These are phyloP conservation scores for Drosophila neonasuta DNA, from an alignment of 2,888 invertebrate genomes.

Conservation along the genomic window DNA sequence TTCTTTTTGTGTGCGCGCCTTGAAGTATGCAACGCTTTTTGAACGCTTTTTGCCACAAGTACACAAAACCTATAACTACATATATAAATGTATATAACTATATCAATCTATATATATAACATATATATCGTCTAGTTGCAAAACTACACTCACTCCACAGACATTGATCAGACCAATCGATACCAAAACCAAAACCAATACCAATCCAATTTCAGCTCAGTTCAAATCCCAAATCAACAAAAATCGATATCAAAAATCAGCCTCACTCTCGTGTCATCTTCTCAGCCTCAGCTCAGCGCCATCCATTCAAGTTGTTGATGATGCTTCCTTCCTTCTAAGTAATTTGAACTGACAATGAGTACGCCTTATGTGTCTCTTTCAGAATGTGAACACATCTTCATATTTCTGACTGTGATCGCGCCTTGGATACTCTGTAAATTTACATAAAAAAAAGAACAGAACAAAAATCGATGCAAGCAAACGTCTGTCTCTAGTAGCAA, in stretches of 20 bases:
- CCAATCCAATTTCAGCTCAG: constrained; percentile 35
- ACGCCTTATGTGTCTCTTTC: constrained; percentile 81
- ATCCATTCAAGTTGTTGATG: constrained; percentile 72
- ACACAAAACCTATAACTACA: constrained; percentile 6
- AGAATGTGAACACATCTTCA: constrained; percentile 81
- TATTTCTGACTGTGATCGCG: constrained; percentile 81
- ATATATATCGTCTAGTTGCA: constrained; percentile 31
- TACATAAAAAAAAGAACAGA: constrained; percentile 42
- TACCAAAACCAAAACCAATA: constrained; percentile 14
- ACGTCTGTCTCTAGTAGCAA: constrained; percentile 21
- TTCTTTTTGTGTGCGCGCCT: constrained; percentile 42
- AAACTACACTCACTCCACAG: constrained; percentile 21
- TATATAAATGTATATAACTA: constrained; percentile 13
- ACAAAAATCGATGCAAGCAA: constrained; percentile 24
- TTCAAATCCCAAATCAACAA: constrained; percentile 22
- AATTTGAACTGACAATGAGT: constrained; percentile 78
- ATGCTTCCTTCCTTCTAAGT: constrained; percentile 52
- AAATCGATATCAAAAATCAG: constrained; percentile 27
- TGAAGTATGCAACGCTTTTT: constrained; percentile 65
- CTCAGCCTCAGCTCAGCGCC: constrained; percentile 46
- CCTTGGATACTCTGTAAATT: constrained; percentile 78
- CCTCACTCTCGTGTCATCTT: constrained; percentile 29
- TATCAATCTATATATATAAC: background rate
- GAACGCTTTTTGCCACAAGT: constrained; percentile 47
- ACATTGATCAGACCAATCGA: constrained; percentile 35